Percentiles rank a stretch among this genome's conserved stretches.
These are phyloP conservation scores for Ochotona curzoniae DNA, from an alignment of 2,113 vertebrate species.

Conservation along the genomic window DNA sequence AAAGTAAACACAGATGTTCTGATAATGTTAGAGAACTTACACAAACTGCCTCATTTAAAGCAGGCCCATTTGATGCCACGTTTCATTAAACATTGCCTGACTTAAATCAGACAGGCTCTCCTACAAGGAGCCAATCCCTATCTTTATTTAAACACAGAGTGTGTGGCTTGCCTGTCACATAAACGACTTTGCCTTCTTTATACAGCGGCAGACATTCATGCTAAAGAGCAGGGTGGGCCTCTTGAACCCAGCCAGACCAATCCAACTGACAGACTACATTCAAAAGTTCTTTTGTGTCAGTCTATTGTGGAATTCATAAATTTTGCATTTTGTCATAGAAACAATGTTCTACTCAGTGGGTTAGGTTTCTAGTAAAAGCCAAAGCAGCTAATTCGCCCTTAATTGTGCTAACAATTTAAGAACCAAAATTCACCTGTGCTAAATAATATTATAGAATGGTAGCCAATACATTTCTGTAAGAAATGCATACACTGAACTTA, in stretches of 20 bases:
- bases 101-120: constrained; percentile 70
- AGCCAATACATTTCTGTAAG: neutral
- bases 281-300: constrained; percentile 45
- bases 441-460: constrained; percentile 23
- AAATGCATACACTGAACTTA: no score
- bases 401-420: constrained; percentile 52
- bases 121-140: constrained; percentile 65
- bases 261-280: constrained; percentile 45
- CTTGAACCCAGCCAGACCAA: constrained; percentile 40
- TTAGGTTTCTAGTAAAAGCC: constrained; percentile 39
- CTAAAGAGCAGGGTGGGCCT: constrained; percentile 47
- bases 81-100: constrained; percentile 69
- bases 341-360: constrained; percentile 24
- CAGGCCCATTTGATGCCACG: constrained; percentile 50
- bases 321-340: constrained; percentile 52
- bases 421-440: constrained; percentile 45
- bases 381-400: constrained; percentile 26
- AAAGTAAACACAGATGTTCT: constrained; percentile 74
- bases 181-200: constrained; percentile 68
- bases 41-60: constrained; percentile 64
- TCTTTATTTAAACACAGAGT: constrained; percentile 70
- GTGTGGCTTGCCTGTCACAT: constrained; percentile 65
- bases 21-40: constrained; percentile 65
- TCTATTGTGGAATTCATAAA: constrained; percentile 25
- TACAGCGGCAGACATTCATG: constrained; percentile 30